These are phyloP conservation scores for Ganaspis sp. DNA, from an alignment of 1,140 invertebrate genomes.

Conservation along the genomic window DNA sequence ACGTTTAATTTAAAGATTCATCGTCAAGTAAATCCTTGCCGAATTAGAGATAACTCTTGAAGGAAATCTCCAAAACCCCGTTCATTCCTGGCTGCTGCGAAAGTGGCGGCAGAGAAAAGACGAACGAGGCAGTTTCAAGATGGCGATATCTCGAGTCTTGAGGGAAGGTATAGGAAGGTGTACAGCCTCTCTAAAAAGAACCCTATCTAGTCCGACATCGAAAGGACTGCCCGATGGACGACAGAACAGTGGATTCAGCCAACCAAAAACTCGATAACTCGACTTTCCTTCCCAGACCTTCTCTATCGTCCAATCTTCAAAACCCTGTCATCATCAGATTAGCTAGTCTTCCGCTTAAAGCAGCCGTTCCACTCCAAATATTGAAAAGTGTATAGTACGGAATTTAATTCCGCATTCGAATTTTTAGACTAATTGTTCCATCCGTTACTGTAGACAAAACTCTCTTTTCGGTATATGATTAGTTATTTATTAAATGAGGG, in stretches of 20 bases:
- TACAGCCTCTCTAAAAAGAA: conserved; percentile 41
- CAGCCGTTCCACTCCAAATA: neutral
- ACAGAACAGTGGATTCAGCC: conserved; percentile 47
- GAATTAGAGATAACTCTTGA: conserved; percentile 78
- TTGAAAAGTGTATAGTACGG: neutral
- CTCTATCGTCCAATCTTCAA: conserved; percentile 47
- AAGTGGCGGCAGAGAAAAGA: conserved; percentile 45
- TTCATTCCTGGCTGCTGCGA: conserved; percentile 44
- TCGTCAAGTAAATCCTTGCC: conserved; percentile 76
- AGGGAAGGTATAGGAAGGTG: conserved; percentile 44
- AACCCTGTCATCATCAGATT: neutral
- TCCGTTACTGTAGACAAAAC: too few species aligned
- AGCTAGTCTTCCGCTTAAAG: neutral
- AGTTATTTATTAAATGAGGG: too few species aligned
- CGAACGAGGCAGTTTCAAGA: conserved; percentile 53
- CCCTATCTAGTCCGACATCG: conserved; percentile 59
- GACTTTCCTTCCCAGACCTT: conserved; percentile 46
- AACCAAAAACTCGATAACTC: conserved; percentile 58
- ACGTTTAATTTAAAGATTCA: conserved; percentile 78
- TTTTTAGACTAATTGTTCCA: too few species aligned
- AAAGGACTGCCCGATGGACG: conserved; percentile 47
- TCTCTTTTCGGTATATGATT: too few species aligned
- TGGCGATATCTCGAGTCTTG: conserved; percentile 54
- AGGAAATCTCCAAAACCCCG: conserved; percentile 72
- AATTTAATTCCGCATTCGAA: neutral